These are phyloP conservation scores for Lycorma delicatula DNA, from an alignment of 1,140 invertebrate genomes.

Conservation along the genomic window DNA sequence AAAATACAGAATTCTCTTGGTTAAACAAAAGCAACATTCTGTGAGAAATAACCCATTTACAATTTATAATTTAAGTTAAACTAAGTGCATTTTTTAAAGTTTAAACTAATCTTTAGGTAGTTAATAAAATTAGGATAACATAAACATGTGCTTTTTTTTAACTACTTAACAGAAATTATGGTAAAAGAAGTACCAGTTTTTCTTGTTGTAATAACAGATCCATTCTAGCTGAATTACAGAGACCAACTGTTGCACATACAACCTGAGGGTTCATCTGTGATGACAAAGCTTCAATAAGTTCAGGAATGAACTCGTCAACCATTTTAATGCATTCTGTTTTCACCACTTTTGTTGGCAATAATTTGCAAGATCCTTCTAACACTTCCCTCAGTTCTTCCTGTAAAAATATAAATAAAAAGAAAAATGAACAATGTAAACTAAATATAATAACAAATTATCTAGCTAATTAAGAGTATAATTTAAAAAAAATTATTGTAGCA, in stretches of 20 bases:
- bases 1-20: too few species aligned
- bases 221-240: slow-evolving; percentile 71
- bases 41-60: too few species aligned
- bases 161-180: not conserved
- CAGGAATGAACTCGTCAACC: slow-evolving; percentile 78
- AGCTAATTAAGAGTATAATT: too few species aligned
- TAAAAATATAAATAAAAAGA: slow-evolving; percentile 23
- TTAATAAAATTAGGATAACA: not conserved
- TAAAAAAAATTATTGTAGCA: too few species aligned
- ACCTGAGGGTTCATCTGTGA: slow-evolving; percentile 46
- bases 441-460: too few species aligned
- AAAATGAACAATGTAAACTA: too few species aligned
- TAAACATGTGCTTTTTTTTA: not conserved
- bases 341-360: slow-evolving; percentile 69
- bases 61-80: too few species aligned
- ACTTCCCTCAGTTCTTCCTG: slow-evolving; percentile 77
- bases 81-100: too few species aligned
- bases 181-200: not conserved
- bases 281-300: slow-evolving; percentile 65
- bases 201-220: slow-evolving; percentile 44
- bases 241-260: slow-evolving; percentile 78
- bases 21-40: too few species aligned
- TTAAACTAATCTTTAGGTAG: too few species aligned
- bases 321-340: slow-evolving; percentile 68
- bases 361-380: slow-evolving; percentile 78